Evolutionary conservation across 2,797 vertebrate species (phyloP).

Genomic region (Novumbra hubbsi): DNA sequence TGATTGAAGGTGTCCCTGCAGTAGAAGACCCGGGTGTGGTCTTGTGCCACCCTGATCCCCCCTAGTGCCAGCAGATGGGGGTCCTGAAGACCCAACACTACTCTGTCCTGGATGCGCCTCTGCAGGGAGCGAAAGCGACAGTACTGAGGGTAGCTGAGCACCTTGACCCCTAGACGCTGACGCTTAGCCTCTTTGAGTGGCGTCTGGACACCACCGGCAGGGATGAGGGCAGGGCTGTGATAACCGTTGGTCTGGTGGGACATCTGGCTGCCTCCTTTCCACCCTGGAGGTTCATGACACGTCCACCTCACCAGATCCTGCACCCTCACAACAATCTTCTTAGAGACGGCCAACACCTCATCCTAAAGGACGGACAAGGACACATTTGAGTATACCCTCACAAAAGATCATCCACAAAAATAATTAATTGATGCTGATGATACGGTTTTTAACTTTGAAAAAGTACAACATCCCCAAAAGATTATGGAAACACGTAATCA

Average conservation of each 20-base stretch:
- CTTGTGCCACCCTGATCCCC: slow-evolving; percentile 56
- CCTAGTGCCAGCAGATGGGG: slow-evolving; percentile 76
- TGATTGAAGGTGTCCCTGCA: slow-evolving; percentile 81
- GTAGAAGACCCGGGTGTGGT: slow-evolving; percentile 71
- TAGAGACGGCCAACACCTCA: slow-evolving; percentile 77
- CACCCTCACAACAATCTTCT: slow-evolving; percentile 76
- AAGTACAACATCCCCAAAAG: too few relatives aligned
- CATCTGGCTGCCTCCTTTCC: neutral
- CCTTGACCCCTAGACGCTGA: slow-evolving; percentile 50
- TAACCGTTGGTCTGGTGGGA: slow-evolving; percentile 26
- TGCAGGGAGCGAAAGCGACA: slow-evolving; percentile 79
- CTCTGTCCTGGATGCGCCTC: slow-evolving; percentile 64
- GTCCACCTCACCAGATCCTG: slow-evolving; percentile 78
- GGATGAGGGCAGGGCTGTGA: neutral
- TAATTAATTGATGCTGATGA: too few relatives aligned
- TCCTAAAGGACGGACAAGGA: slow-evolving; percentile 57
- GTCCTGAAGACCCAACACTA: slow-evolving; percentile 53
- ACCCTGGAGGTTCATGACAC: slow-evolving; percentile 50
- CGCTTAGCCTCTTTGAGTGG: slow-evolving; percentile 28
- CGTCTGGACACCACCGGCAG: slow-evolving; percentile 5
- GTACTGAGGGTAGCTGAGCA: slow-evolving; percentile 82
- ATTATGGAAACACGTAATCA: too few relatives aligned
- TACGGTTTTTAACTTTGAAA: too few relatives aligned
- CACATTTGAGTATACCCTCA: neutral
- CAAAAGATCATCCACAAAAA: neutral